Conservation (phyloP, 2,797 vertebrate genomes). For the Coreius guichenoti region DNA sequence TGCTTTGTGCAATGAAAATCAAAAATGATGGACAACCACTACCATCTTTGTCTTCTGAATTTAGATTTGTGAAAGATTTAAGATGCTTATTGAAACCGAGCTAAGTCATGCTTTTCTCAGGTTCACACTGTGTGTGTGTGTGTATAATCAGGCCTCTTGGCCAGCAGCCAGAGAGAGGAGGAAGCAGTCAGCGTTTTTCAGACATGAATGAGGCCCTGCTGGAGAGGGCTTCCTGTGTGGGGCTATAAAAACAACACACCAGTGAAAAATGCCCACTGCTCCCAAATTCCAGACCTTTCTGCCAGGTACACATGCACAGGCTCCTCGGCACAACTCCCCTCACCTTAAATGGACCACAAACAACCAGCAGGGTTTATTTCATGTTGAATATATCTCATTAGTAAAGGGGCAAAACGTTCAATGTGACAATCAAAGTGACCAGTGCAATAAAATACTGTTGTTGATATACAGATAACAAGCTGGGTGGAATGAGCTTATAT, state of each 20-base stretch:
- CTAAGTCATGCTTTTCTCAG: slow-evolving; percentile 65
- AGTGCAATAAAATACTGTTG: not conserved
- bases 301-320: slow-evolving; percentile 65
- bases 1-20: not conserved
- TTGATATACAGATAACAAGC: not conserved
- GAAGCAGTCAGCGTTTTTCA: slow-evolving; percentile 80
- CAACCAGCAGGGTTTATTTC: not conserved
- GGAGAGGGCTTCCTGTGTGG: slow-evolving; percentile 78
- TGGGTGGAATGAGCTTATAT: too few relatives aligned
- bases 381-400: not conserved
- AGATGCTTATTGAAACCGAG: slow-evolving; percentile 54
- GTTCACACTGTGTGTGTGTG: slow-evolving; percentile 58
- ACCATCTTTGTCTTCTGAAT: not conserved
- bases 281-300: slow-evolving; percentile 74
- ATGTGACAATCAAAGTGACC: not conserved
- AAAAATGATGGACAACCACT: not conserved
- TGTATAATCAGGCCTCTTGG: slow-evolving; percentile 52
- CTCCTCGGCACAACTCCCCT: slow-evolving; percentile 47
- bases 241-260: slow-evolving; percentile 78
- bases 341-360: slow-evolving; percentile 10
- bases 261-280: slow-evolving; percentile 67
- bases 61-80: not conserved
- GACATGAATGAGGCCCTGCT: slow-evolving; percentile 78
- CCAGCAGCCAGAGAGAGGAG: slow-evolving; percentile 71
- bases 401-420: not conserved